Evolutionary conservation across 2,113 vertebrate genomes (phyloP).

Genomic region (Varanus salvator): DNA sequence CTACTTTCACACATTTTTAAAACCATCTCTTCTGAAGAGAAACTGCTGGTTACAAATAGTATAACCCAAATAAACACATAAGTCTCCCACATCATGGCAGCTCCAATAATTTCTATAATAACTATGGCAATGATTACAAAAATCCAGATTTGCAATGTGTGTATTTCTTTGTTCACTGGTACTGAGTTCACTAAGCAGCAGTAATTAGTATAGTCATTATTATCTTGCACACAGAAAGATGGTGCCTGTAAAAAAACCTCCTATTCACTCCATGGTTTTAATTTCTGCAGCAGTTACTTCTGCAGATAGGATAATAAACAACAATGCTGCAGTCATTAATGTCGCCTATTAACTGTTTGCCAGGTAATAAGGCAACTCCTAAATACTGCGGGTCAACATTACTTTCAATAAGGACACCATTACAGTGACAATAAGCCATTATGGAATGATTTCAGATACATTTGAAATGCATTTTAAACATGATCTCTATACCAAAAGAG

Average conservation of each 20-base stretch:
- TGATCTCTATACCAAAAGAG: not conserved
- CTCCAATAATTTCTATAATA: not conserved
- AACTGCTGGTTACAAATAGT: not conserved
- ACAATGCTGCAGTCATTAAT: not conserved
- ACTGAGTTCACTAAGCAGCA: not conserved
- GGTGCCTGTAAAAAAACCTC: not conserved
- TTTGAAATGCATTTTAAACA: not conserved
- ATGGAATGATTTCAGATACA: not conserved
- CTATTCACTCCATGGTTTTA: not conserved
- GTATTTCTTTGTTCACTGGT: not conserved
- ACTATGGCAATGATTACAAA: not conserved
- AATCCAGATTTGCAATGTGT: not conserved
- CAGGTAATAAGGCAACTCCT: not conserved
- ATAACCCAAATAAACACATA: not conserved
- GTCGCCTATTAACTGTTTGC: not conserved
- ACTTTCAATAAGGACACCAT: not conserved
- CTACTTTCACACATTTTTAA: not conserved
- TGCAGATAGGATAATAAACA: not conserved
- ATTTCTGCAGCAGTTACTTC: not conserved
- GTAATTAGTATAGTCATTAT: not conserved
- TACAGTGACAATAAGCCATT: not conserved
- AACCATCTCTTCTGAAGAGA: not conserved
- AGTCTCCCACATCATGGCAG: not conserved
- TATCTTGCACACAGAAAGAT: not conserved
- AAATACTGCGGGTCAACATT: not conserved